Evolutionary conservation across 2,888 invertebrate genomes (phyloP).

Genomic region (Scrobipalpa atriplicella): DNA sequence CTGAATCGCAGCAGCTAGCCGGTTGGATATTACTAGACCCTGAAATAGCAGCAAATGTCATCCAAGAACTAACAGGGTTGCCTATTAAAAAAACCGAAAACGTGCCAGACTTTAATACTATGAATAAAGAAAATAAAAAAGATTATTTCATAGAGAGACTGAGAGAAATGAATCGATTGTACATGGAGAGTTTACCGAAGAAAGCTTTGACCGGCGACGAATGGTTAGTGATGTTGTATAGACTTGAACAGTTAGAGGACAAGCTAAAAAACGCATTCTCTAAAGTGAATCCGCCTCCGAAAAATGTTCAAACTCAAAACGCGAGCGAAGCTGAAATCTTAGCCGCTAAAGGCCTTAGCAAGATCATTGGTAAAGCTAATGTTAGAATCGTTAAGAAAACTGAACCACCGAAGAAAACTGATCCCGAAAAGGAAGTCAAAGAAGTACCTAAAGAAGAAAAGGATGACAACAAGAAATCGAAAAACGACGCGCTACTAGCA

Average conservation of each 20-base stretch:
- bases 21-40: conserved; percentile 67
- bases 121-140: conserved; percentile 57
- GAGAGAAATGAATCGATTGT: conserved; percentile 62
- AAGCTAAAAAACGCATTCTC: conserved; percentile 61
- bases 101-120: conserved; percentile 53
- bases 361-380: conserved; percentile 70
- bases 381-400: conserved; percentile 50
- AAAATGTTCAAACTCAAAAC: conserved; percentile 35
- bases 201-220: conserved; percentile 65
- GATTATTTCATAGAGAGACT: conserved; percentile 65
- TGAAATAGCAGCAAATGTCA: conserved; percentile 61
- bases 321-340: conserved; percentile 74
- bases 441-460: conserved; percentile 44
- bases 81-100: conserved; percentile 53
- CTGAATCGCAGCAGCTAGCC: conserved; percentile 62
- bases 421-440: conserved; percentile 37
- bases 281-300: conserved; percentile 50
- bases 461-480: conserved; percentile 47
- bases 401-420: conserved; percentile 46
- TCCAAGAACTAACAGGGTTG: conserved; percentile 67
- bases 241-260: conserved; percentile 63
- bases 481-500: conserved; percentile 62
- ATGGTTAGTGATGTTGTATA: conserved; percentile 70
- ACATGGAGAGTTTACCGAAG: conserved; percentile 69
- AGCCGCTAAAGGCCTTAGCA: conserved; percentile 73